Percentiles rank a stretch among this genome's conserved stretches.
These are phyloP conservation scores for Sialis lutaria DNA, from an alignment of 2,888 invertebrate genomes.

Conservation along the genomic window DNA sequence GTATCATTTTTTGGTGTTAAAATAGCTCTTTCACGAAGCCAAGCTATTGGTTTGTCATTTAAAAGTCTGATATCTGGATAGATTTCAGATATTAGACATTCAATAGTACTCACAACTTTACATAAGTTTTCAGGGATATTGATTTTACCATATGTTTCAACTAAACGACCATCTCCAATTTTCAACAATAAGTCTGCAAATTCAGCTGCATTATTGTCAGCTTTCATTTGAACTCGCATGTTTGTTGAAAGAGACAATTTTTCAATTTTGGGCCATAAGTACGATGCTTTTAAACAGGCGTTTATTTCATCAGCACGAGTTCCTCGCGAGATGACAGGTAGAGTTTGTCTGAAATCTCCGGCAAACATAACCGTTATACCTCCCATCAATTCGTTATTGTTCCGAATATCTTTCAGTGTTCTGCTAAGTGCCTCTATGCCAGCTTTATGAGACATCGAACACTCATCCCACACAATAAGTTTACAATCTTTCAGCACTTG, in stretches of 20 bases:
- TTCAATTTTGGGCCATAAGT: constrained; percentile 5
- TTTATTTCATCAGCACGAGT: constrained; percentile 1
- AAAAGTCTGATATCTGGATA: background rate
- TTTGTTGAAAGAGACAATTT: constrained; percentile 5
- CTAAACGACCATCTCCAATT: constrained; percentile 1
- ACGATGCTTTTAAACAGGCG: constrained; percentile 1
- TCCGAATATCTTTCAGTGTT: constrained; percentile 8
- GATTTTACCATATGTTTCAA: background rate
- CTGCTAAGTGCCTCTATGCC: constrained; percentile 13
- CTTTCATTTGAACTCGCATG: background rate
- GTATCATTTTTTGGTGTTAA: too few species aligned
- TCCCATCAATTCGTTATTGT: constrained; percentile 9
- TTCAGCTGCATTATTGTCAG: background rate
- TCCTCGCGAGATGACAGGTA: constrained; percentile 10
- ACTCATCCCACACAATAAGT: constrained; percentile 15
- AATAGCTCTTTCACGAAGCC: too few species aligned
- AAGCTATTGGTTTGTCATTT: too few species aligned
- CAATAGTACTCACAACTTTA: constrained; percentile 1
- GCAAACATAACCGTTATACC: constrained; percentile 11
- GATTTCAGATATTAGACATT: constrained; percentile 1
- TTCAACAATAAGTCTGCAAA: background rate
- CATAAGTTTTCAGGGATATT: background rate
- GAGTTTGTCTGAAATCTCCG: constrained; percentile 13
- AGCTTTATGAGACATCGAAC: constrained; percentile 12
- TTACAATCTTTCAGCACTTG: constrained; percentile 7